Percentiles rank a stretch among this genome's conserved stretches.
Conservation (phyloP, 2,113 vertebrate genomes). For the Tamias sibiricus region DNA sequence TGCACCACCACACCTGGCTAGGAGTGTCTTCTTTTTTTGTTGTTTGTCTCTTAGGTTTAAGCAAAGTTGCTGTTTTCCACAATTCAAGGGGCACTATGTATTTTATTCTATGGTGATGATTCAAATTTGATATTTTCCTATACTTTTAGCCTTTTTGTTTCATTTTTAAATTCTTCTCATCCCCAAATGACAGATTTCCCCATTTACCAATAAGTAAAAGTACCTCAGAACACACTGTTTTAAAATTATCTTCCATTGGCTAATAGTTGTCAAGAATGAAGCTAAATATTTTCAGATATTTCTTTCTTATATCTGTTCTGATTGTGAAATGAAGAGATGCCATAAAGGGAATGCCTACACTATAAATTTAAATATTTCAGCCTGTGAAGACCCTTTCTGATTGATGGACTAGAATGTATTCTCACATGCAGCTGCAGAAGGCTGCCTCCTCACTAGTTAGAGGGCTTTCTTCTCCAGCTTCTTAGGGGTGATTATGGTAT, state of each 20-base stretch:
- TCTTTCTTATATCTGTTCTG: neutral
- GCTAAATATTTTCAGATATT: conserved; percentile 47
- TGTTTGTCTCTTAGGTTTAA: conserved; percentile 30
- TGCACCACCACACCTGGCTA: no score
- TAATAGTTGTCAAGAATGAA: neutral
- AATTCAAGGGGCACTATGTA: neutral
- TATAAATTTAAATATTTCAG: conserved; percentile 16
- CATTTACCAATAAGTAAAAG: conserved; percentile 33
- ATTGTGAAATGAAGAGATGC: conserved; percentile 11
- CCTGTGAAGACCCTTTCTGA: neutral
- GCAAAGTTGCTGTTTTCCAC: neutral
- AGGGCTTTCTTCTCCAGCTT: neutral
- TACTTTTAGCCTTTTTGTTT: conserved; percentile 36
- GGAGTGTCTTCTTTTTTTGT: neutral
- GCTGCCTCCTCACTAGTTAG: neutral
- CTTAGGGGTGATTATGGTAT: neutral
- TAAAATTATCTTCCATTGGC: conserved; percentile 12
- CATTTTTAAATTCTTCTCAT: neutral
- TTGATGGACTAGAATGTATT: neutral
- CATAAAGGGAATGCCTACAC: neutral
- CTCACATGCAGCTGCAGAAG: neutral
- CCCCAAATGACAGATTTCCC: neutral
- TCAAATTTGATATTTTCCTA: conserved; percentile 1
- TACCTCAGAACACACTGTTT: neutral
- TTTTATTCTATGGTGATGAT: neutral